Conservation (phyloP, 1,140 invertebrate species). For the Bombus impatiens region DNA sequence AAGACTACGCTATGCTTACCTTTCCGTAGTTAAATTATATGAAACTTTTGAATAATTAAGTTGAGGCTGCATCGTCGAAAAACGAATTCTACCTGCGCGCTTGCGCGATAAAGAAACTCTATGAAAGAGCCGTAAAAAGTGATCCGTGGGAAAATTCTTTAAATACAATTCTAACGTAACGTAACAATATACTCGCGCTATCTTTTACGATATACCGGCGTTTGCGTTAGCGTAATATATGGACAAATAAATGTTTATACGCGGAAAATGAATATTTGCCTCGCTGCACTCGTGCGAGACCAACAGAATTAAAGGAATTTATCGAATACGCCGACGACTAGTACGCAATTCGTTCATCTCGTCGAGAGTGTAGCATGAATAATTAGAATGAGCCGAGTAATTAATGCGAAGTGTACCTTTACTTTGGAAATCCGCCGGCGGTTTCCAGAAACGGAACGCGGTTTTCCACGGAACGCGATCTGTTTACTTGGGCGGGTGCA, state of each 20-base stretch:
- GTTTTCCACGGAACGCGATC: not conserved
- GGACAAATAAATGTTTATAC: not conserved
- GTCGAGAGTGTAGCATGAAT: not conserved
- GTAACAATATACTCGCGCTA: no score
- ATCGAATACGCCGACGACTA: not conserved
- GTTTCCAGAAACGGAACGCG: not conserved
- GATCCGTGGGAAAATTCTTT: not conserved
- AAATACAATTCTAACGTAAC: not conserved
- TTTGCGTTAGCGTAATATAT: no score
- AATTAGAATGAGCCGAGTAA: slow-evolving; percentile 32
- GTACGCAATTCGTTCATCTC: not conserved
- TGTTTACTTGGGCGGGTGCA: not conserved
- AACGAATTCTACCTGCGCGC: not conserved
- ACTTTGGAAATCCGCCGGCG: not conserved
- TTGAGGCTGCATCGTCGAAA: not conserved
- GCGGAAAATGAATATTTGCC: not conserved
- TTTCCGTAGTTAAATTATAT: not conserved
- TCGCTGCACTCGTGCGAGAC: not conserved
- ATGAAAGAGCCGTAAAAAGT: not conserved
- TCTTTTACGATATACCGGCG: not conserved
- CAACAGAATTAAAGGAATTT: not conserved
- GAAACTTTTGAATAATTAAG: not conserved
- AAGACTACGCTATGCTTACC: not conserved
- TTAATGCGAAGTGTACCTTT: slow-evolving; percentile 23
- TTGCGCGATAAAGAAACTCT: no score